These are phyloP conservation scores for Marcusenius ussheri DNA, from an alignment of 2,113 vertebrate species.

Conservation along the genomic window DNA sequence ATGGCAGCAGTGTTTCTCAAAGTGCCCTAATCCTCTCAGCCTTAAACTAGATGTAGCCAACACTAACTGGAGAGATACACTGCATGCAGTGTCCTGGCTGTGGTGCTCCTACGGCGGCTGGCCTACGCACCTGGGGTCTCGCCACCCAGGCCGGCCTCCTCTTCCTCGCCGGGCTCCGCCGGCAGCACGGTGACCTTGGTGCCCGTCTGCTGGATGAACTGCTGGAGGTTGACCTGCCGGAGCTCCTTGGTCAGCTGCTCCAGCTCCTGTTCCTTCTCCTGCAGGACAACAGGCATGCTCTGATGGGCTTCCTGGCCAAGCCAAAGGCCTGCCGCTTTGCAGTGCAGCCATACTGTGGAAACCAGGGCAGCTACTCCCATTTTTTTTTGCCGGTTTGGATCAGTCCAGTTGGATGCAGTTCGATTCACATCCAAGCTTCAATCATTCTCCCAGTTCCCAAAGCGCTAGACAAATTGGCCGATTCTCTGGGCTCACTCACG, in stretches of 20 bases:
- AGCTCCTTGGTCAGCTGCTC: constrained; percentile 95
- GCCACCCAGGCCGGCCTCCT: constrained; percentile 58
- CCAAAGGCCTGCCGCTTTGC: background rate
- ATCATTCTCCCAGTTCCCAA: background rate
- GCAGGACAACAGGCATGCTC: background rate
- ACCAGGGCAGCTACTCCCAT: background rate
- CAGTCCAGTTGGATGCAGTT: background rate
- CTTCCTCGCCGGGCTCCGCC: constrained; percentile 72
- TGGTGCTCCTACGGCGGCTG: background rate
- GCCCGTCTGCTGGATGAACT: constrained; percentile 95
- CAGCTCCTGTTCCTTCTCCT: constrained; percentile 92
- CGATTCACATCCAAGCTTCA: background rate
- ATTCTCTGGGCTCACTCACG: background rate
- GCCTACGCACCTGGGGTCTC: constrained; percentile 58
- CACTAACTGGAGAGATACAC: background rate
- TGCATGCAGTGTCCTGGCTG: background rate
- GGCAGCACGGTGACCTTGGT: constrained; percentile 93
- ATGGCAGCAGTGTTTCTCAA: background rate
- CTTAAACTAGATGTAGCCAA: background rate
- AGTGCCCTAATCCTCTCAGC: background rate
- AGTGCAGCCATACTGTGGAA: background rate
- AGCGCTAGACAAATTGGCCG: background rate
- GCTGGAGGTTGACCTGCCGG: constrained; percentile 92
- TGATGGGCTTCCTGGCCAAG: background rate
- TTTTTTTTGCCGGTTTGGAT: background rate